A percentile compares a stretch with the other conserved stretches of the same genome.
Evolutionary conservation across 1,140 invertebrate species (phyloP).

Genomic region (Anastrepha ludens): DNA sequence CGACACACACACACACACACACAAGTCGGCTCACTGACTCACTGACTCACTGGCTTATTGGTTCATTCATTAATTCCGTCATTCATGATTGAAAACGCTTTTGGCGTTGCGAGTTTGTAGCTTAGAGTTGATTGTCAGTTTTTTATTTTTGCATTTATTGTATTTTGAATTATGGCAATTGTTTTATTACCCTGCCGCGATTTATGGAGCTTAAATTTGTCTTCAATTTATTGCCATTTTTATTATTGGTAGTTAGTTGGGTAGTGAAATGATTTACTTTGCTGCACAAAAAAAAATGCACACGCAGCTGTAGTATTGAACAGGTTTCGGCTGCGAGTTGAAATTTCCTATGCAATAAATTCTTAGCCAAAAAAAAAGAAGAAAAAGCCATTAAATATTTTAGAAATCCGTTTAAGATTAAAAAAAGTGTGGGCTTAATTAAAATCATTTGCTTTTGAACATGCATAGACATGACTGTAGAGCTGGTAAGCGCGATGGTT

Average conservation of each 20-base stretch:
- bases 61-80: conserved; percentile 15
- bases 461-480: too few relatives aligned
- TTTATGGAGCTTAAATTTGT: not conserved
- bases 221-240: not conserved
- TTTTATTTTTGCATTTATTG: not conserved
- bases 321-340: too few relatives aligned
- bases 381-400: too few relatives aligned
- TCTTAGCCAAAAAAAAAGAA: too few relatives aligned
- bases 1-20: not conserved
- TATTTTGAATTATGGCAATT: not conserved
- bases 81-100: not conserved
- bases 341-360: too few relatives aligned
- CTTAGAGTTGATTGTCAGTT: too few relatives aligned
- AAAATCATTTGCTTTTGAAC: too few relatives aligned
- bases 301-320: too few relatives aligned
- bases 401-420: too few relatives aligned
- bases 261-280: not conserved
- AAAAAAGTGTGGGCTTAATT: too few relatives aligned
- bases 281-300: not conserved
- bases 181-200: not conserved
- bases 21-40: not conserved
- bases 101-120: not conserved
- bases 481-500: too few relatives aligned
- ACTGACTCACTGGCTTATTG: not conserved
- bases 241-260: not conserved